Evolutionary conservation across 2,797 vertebrate genomes (phyloP).

Genomic region (Anguilla megastoma): DNA sequence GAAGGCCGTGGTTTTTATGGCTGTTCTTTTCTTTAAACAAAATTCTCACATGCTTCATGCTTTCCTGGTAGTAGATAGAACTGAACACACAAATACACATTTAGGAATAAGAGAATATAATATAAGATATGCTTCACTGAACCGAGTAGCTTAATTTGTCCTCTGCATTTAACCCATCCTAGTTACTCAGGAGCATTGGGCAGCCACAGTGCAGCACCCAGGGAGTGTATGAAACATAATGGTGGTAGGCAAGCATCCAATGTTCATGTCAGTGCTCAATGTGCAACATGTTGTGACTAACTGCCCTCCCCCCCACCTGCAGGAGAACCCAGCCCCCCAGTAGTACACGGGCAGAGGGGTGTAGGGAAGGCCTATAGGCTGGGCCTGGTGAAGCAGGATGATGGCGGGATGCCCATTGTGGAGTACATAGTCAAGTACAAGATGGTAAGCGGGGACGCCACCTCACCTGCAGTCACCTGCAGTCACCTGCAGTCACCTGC

Average conservation of each 20-base stretch:
- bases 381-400: conserved; percentile 94
- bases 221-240: neutral
- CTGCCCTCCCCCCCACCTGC: conserved; percentile 43
- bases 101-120: neutral
- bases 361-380: conserved; percentile 91
- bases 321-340: conserved; percentile 96
- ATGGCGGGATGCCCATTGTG: conserved; percentile 96
- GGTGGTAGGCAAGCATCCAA: neutral
- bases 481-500: neutral
- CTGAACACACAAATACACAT: neutral
- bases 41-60: no score
- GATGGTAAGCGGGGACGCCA: conserved; percentile 82
- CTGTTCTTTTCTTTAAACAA: no score
- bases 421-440: conserved; percentile 97
- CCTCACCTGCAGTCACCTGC: neutral
- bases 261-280: neutral
- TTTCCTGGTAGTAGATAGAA: neutral
- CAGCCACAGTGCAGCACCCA: no score
- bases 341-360: conserved; percentile 90
- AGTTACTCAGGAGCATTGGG: no score
- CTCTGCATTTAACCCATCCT: no score
- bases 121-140: no score
- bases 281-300: neutral
- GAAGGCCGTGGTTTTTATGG: neutral
- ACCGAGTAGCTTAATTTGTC: no score